phyloP scores from a whole-genome alignment of 2,113 vertebrate genomes.

The Hydrochoerus hydrochaeris region DNA sequence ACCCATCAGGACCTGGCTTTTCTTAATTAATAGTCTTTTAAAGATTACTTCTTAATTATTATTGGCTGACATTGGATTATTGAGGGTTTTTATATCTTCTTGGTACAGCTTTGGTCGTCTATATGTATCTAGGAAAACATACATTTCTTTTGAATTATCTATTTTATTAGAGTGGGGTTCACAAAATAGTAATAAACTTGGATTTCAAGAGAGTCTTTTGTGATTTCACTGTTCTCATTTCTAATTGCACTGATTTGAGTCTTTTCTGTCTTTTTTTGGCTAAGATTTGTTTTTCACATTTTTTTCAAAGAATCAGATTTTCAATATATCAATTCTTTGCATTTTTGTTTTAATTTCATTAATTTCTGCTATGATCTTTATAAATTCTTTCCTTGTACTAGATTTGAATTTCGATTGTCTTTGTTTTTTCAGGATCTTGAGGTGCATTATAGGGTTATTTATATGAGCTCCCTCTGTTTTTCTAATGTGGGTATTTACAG shows the following conservation, averaged over 20 bases:
- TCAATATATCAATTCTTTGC: neutral
- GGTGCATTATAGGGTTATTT: neutral
- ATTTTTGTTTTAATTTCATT: neutral
- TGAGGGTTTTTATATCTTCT: too few species aligned
- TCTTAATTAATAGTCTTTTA: too few species aligned
- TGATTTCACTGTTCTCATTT: neutral
- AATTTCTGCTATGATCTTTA: neutral
- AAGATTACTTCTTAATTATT: too few species aligned
- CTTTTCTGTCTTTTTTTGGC: neutral
- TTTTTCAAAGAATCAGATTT: neutral
- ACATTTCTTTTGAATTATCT: too few species aligned
- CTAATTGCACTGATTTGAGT: neutral
- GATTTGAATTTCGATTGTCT: neutral
- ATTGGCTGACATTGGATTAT: too few species aligned
- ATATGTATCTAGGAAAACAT: too few species aligned
- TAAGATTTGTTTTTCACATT: neutral
- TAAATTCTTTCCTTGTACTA: neutral
- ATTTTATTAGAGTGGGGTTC: too few species aligned
- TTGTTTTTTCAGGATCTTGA: neutral
- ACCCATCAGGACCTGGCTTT: too few species aligned
- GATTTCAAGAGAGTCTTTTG: neutral
- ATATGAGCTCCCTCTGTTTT: neutral
- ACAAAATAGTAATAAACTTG: neutral
- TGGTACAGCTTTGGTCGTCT: too few species aligned
- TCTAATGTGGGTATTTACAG: neutral